phyloP scores from a whole-genome alignment of 2,113 vertebrate species.

The Colistium nudipinnis region DNA sequence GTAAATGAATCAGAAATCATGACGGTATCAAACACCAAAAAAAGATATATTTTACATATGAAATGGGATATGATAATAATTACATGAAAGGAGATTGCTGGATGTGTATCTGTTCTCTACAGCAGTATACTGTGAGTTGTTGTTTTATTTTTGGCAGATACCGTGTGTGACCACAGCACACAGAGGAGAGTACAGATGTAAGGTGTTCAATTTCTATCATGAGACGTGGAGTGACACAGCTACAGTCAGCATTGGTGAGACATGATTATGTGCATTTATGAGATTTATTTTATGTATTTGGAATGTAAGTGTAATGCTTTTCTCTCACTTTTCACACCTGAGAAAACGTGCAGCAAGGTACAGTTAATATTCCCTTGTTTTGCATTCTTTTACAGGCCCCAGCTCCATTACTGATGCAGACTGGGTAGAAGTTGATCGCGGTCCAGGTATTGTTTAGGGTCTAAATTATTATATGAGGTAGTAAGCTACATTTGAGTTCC shows the following conservation, averaged over 20 bases:
- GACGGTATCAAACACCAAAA: no score
- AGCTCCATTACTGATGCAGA: conserved; percentile 67
- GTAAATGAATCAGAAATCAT: conserved; percentile 74
- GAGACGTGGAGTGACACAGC: conserved; percentile 82
- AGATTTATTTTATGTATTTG: background rate
- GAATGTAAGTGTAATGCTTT: no score
- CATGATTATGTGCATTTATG: no score
- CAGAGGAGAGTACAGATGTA: conserved; percentile 85
- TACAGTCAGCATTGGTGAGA: conserved; percentile 81
- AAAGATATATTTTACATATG: background rate
- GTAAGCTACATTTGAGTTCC: conserved; percentile 6
- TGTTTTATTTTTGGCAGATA: conserved; percentile 63
- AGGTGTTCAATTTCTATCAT: conserved; percentile 84
- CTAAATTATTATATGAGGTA: background rate
- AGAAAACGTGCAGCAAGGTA: background rate
- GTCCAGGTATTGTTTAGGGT: conserved; percentile 50
- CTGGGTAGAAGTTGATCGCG: conserved; percentile 65
- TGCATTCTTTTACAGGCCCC: conserved; percentile 69
- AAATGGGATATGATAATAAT: background rate
- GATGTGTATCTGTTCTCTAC: background rate
- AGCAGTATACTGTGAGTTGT: background rate
- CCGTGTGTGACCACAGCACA: conserved; percentile 83
- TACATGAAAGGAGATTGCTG: background rate
- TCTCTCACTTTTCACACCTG: no score
- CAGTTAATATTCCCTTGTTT: conserved; percentile 20